Conservation (phyloP, 2,113 vertebrate species). For the Eurystomus gularis region DNA sequence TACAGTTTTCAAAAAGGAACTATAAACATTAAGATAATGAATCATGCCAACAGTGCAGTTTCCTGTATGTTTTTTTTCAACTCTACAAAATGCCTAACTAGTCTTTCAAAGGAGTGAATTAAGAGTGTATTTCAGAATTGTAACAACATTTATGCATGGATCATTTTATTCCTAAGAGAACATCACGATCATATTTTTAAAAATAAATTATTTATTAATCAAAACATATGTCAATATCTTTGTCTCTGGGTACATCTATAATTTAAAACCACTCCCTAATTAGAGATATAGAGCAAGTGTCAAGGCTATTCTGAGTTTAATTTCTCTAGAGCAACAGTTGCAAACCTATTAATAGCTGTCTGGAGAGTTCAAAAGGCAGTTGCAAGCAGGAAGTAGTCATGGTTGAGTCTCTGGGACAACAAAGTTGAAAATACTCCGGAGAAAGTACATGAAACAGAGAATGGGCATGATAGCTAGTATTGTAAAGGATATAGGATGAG, state of each 20-base stretch:
- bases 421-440: not conserved
- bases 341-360: not conserved
- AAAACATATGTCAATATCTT: not conserved
- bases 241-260: not conserved
- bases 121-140: not conserved
- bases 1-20: not conserved
- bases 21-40: not conserved
- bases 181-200: not conserved
- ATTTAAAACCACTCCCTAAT: not conserved
- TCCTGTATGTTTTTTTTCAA: not conserved
- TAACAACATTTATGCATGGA: not conserved
- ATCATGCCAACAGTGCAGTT: not conserved
- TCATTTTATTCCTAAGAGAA: not conserved
- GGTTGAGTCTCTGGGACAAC: not conserved
- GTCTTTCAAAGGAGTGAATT: not conserved
- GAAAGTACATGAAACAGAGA: not conserved
- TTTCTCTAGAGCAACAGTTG: not conserved
- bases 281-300: rapidly evolving
- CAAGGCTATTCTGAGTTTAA: not conserved
- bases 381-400: not conserved
- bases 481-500: not conserved
- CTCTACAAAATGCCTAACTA: not conserved
- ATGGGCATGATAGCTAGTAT: rapidly evolving
- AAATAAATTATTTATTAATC: not conserved
- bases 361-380: not conserved